Conservation (phyloP, 2,113 vertebrate species). For the Ploceus nigricollis region DNA sequence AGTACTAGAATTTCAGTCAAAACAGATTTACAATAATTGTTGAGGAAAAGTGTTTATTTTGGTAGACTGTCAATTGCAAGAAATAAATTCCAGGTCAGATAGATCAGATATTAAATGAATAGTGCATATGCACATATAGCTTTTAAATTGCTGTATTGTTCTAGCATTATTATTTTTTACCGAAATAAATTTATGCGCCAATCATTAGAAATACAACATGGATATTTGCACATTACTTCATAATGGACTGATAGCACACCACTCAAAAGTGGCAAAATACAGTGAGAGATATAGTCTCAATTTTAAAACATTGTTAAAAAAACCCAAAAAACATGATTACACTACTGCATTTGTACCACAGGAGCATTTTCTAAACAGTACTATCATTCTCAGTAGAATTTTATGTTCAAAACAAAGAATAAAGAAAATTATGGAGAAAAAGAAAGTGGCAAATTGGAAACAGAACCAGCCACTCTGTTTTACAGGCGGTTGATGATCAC, state of each 20-base stretch:
- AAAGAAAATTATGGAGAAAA: not conserved
- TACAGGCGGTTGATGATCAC: conserved; percentile 49
- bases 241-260: not conserved
- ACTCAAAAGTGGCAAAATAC: not conserved
- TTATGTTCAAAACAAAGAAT: conserved; percentile 40
- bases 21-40: not conserved
- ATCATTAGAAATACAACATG: not conserved
- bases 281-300: not conserved
- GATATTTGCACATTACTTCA: not conserved
- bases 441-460: conserved; percentile 31
- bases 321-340: not conserved
- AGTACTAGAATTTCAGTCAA: not conserved
- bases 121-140: accelerated
- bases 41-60: not conserved
- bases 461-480: conserved; percentile 12
- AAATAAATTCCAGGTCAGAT: not conserved
- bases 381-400: not conserved
- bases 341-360: not conserved
- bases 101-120: not conserved
- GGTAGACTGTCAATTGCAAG: not conserved
- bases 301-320: not conserved
- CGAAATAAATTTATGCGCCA: not conserved
- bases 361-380: not conserved
- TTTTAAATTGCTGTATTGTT: not conserved
- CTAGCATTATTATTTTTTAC: not conserved